Percentiles rank a stretch among this genome's conserved stretches.
Evolutionary conservation across 2,888 invertebrate species (phyloP).

Genomic region (Acanthosepion esculentum): DNA sequence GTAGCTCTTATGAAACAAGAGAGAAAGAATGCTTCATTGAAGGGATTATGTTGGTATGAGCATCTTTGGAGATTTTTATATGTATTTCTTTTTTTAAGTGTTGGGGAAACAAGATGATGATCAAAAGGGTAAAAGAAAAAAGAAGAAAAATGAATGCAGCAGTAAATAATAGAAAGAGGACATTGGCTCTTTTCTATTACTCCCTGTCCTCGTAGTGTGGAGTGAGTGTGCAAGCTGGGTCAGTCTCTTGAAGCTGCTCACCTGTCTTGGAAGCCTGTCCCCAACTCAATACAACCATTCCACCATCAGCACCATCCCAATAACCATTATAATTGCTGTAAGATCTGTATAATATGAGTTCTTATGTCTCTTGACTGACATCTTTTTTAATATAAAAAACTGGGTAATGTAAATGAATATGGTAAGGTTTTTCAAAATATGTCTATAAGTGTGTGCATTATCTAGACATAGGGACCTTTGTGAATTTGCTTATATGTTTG

Average conservation of each 20-base stretch:
- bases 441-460: too few species aligned
- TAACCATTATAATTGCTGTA: background rate
- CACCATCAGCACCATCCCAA: background rate
- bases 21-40: background rate
- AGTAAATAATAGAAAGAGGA: background rate
- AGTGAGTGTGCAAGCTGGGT: background rate
- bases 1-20: background rate
- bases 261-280: background rate
- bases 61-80: background rate
- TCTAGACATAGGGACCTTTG: too few species aligned
- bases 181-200: background rate
- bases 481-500: too few species aligned
- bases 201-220: background rate
- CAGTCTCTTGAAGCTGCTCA: background rate
- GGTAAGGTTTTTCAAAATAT: background rate
- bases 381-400: background rate
- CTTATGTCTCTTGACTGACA: background rate
- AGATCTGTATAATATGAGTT: background rate
- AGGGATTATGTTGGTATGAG: background rate
- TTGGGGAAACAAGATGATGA: background rate
- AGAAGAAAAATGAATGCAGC: background rate
- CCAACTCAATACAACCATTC: background rate
- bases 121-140: background rate
- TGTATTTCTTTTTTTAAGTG: background rate
- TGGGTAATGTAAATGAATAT: background rate